phyloP scores from a whole-genome alignment of 2,797 vertebrate species.

The Platyrinchus mystaceus region DNA sequence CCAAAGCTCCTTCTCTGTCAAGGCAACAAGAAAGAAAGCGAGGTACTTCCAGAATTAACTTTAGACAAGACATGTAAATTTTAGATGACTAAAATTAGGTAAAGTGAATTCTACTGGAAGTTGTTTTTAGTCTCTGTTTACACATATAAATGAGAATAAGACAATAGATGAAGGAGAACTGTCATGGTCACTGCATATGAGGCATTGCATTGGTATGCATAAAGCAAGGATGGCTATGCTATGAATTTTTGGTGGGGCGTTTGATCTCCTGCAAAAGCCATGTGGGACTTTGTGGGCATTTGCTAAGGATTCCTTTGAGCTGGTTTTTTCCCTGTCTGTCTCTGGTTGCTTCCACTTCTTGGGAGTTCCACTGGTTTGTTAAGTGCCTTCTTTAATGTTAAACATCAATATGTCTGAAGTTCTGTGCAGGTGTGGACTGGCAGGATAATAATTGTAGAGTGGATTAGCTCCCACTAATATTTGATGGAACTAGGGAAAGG shows the following conservation, averaged over 20 bases:
- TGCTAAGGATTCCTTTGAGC: background rate
- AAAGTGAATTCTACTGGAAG: background rate
- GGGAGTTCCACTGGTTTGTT: background rate
- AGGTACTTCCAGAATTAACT: background rate
- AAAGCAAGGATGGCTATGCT: background rate
- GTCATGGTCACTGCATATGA: background rate
- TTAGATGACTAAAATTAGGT: background rate
- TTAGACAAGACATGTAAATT: background rate
- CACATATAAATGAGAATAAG: background rate
- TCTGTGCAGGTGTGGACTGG: background rate
- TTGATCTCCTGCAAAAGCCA: background rate
- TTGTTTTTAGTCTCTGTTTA: background rate
- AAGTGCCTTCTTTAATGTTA: background rate
- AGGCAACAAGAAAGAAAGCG: background rate
- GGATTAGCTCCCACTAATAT: background rate
- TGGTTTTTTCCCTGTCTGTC: background rate
- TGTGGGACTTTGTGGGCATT: background rate
- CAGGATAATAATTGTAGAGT: background rate
- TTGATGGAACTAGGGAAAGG: background rate
- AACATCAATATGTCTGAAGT: background rate
- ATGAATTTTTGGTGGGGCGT: background rate
- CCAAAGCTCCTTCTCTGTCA: background rate
- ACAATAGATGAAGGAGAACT: background rate
- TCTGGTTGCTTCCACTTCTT: background rate
- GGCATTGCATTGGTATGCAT: background rate